phyloP scores from a whole-genome alignment of 2,888 invertebrate genomes.

The Stenotaenia linearis region DNA sequence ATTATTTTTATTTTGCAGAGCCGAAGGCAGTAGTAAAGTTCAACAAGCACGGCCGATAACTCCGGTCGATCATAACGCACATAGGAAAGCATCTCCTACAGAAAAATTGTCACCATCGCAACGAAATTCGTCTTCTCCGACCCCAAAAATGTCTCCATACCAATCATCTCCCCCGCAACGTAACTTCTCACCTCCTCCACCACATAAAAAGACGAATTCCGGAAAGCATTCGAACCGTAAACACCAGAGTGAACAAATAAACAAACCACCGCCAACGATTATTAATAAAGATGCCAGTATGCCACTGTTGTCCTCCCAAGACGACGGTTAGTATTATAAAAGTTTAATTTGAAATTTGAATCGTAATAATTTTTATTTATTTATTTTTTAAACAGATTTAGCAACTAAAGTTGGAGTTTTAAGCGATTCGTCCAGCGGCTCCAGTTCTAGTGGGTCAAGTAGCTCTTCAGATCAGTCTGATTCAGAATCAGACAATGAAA shows the following conservation, averaged over 20 bases:
- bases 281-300: slow-evolving; percentile 1
- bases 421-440: slow-evolving; percentile 49
- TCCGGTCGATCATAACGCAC: slow-evolving; percentile 50
- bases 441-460: slow-evolving; percentile 38
- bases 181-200: slow-evolving; percentile 35
- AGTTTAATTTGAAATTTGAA: too few relatives aligned
- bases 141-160: slow-evolving; percentile 54
- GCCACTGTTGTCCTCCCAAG: background rate
- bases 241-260: slow-evolving; percentile 37
- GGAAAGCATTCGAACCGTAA: background rate
- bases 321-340: too few relatives aligned
- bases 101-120: slow-evolving; percentile 39
- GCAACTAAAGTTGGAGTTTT: slow-evolving; percentile 39
- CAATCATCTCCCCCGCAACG: slow-evolving; percentile 37
- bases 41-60: slow-evolving; percentile 37
- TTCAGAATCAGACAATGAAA: slow-evolving; percentile 43
- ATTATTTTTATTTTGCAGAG: slow-evolving; percentile 35
- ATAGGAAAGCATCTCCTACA: slow-evolving; percentile 56
- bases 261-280: background rate
- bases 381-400: slow-evolving; percentile 30
- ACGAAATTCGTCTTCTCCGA: slow-evolving; percentile 53
- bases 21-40: slow-evolving; percentile 40
- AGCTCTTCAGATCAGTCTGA: slow-evolving; percentile 48
- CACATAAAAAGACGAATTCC: background rate
- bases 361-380: too few relatives aligned